These are phyloP conservation scores for Paracanthobrama guichenoti DNA, from an alignment of 2,113 vertebrate species.

Conservation along the genomic window DNA sequence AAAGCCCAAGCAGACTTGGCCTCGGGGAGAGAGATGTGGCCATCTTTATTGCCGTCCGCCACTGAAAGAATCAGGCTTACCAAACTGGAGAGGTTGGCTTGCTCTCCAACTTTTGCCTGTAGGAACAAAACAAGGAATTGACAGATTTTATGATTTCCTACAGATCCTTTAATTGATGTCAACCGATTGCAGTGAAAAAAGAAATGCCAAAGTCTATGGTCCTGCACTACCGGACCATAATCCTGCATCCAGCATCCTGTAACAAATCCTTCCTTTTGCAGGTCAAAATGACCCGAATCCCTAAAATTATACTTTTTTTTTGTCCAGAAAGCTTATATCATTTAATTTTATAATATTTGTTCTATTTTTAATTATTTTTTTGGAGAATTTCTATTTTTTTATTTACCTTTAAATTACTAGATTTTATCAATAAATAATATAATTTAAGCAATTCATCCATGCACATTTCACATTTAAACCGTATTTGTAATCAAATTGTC, in stretches of 20 bases:
- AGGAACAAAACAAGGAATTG: neutral
- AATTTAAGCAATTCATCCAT: too few relatives aligned
- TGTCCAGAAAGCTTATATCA: too few relatives aligned
- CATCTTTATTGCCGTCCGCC: slow-evolving; percentile 91
- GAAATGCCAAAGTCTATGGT: neutral
- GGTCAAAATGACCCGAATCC: too few relatives aligned
- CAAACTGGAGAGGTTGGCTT: slow-evolving; percentile 87
- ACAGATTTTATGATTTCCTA: neutral
- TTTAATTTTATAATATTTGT: too few relatives aligned
- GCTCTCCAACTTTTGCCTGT: slow-evolving; percentile 91
- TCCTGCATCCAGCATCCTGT: too few relatives aligned
- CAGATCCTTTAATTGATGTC: neutral
- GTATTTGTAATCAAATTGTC: neutral
- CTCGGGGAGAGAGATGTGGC: slow-evolving; percentile 93
- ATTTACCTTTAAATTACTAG: too few relatives aligned
- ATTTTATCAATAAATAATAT: too few relatives aligned
- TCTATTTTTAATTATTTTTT: too few relatives aligned
- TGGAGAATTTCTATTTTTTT: too few relatives aligned
- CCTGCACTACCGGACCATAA: too few relatives aligned
- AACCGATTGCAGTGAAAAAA: neutral
- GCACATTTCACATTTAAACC: neutral
- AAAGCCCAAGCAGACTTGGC: slow-evolving; percentile 95
- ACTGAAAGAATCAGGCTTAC: slow-evolving; percentile 86
- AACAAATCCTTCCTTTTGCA: too few relatives aligned
- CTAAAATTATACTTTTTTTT: too few relatives aligned